Evolutionary conservation across 2,888 invertebrate species (phyloP).

Genomic region (Brenthis hecate): DNA sequence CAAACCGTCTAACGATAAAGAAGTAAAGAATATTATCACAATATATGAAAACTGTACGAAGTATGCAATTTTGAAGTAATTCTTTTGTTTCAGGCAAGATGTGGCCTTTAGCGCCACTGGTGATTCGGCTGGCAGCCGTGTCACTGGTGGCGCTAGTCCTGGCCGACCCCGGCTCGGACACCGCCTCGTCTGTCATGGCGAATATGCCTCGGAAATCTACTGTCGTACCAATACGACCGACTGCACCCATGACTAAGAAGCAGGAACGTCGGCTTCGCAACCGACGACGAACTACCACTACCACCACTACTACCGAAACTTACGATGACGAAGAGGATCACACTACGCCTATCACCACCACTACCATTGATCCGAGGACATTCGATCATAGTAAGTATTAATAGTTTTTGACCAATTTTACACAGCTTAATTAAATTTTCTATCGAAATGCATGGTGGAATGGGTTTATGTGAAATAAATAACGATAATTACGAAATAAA

Average conservation of each 20-base stretch:
- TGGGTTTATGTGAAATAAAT: no score
- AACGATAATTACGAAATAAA: no score
- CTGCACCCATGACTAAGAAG: conserved; percentile 49
- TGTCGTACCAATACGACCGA: conserved; percentile 37
- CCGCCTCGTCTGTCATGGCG: conserved; percentile 39
- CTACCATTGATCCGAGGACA: conserved; percentile 66
- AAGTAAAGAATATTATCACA: neutral
- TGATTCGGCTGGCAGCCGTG: conserved; percentile 65
- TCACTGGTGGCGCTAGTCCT: conserved; percentile 76
- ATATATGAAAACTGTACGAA: neutral
- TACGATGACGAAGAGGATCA: conserved; percentile 61
- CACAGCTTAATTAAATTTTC: neutral
- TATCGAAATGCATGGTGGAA: no score
- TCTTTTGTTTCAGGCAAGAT: conserved; percentile 59
- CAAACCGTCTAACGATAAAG: no score
- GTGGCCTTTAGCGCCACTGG: conserved; percentile 73
- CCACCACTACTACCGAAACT: conserved; percentile 56
- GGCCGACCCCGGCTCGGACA: conserved; percentile 58
- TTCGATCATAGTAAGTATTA: conserved; percentile 71
- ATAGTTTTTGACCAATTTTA: neutral
- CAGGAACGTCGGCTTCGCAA: conserved; percentile 58
- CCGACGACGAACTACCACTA: conserved; percentile 63
- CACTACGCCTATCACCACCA: conserved; percentile 58
- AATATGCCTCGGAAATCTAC: conserved; percentile 38
- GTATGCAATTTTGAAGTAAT: neutral